Evolutionary conservation across 2,113 vertebrate species (phyloP).

Genomic region (Seriola quinqueradiata): DNA sequence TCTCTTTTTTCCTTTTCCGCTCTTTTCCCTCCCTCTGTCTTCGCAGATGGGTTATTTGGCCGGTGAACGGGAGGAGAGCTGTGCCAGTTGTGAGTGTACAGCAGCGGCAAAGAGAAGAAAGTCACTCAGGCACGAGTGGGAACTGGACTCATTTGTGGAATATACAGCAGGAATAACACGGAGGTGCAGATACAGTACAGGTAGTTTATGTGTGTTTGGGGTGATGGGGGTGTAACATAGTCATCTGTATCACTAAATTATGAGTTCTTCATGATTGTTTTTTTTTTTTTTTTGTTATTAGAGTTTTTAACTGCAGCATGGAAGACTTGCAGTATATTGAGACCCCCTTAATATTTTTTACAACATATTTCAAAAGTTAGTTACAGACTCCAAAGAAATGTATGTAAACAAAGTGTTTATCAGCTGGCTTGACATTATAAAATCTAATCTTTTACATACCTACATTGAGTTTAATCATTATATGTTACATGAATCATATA

Average conservation of each 20-base stretch:
- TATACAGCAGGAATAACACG: conserved; percentile 31
- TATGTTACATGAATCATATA: not conserved
- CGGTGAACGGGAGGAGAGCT: conserved; percentile 61
- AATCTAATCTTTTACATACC: not conserved
- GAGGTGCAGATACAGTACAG: conserved; percentile 64
- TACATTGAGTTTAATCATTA: not conserved
- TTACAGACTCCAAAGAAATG: not conserved
- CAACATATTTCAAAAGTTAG: conserved; percentile 14
- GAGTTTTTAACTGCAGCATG: not conserved
- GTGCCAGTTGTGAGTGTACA: conserved; percentile 63
- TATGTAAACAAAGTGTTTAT: not conserved
- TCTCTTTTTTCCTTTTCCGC: conserved; percentile 18
- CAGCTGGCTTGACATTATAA: not conserved
- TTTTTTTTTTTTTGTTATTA: not conserved
- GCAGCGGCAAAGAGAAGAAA: conserved; percentile 55
- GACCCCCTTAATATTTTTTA: not conserved
- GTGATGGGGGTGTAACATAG: not conserved
- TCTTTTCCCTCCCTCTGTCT: conserved; percentile 52
- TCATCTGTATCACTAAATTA: not conserved
- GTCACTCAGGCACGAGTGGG: conserved; percentile 22
- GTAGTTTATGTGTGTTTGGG: conserved; percentile 58
- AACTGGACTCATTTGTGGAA: conserved; percentile 50
- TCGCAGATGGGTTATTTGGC: conserved; percentile 72
- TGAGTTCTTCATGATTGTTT: not conserved
- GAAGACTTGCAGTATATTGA: not conserved